Conservation (phyloP, 2,888 invertebrate genomes). For the Boloria selene region DNA sequence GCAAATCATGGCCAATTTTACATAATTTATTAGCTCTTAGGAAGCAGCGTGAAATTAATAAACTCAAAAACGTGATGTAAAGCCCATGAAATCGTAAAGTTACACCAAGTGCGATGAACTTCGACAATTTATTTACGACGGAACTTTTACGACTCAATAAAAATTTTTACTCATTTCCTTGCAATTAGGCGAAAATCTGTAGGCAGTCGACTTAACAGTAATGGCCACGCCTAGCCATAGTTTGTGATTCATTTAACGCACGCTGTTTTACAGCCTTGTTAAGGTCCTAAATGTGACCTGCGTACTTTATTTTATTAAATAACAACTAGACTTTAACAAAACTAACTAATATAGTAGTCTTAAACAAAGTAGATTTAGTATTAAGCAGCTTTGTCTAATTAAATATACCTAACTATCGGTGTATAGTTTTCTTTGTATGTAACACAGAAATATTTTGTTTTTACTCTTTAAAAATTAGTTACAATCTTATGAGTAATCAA, state of each 20-base stretch:
- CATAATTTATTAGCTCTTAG: neutral
- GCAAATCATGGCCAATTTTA: neutral
- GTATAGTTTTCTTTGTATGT: too few species aligned
- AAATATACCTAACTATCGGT: too few species aligned
- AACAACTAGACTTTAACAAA: too few species aligned
- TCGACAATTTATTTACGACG: conserved; percentile 65
- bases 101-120: conserved; percentile 63
- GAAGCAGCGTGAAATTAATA: conserved; percentile 33
- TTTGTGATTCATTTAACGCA: conserved; percentile 32
- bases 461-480: too few species aligned
- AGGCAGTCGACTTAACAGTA: conserved; percentile 29
- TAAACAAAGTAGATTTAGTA: too few species aligned
- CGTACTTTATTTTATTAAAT: conserved; percentile 11
- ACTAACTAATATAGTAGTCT: too few species aligned
- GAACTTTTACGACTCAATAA: conserved; percentile 68
- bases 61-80: conserved; percentile 43
- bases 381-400: too few species aligned
- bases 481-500: too few species aligned
- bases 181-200: conserved; percentile 58
- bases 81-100: conserved; percentile 58
- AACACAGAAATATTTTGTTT: too few species aligned
- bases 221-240: conserved; percentile 24
- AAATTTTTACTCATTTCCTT: conserved; percentile 69
- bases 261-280: conserved; percentile 13
- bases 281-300: conserved; percentile 14